Conservation (phyloP, 2,888 invertebrate genomes). For the Panorpa germanica region DNA sequence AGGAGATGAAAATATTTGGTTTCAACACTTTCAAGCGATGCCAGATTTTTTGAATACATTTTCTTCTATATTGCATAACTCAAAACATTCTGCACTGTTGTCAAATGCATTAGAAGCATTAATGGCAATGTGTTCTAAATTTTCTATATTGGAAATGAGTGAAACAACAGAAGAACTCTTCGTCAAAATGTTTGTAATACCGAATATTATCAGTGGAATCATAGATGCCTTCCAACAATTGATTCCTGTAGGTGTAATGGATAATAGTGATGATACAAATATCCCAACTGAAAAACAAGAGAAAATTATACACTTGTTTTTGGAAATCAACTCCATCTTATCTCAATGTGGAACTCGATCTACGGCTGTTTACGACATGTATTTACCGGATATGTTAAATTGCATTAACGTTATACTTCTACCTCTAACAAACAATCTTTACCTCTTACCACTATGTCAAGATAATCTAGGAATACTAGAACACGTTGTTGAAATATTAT, state of each 20-base stretch:
- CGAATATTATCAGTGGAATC: slow-evolving; percentile 19
- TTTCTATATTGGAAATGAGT: slow-evolving; percentile 19
- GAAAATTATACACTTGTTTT: slow-evolving; percentile 22
- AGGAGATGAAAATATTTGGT: slow-evolving; percentile 26
- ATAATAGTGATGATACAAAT: slow-evolving; percentile 12
- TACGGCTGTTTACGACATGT: slow-evolving; percentile 16
- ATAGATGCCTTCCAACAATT: slow-evolving; percentile 21
- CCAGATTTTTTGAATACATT: slow-evolving; percentile 34
- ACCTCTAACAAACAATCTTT: slow-evolving; percentile 18
- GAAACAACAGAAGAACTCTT: too few relatives aligned
- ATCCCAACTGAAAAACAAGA: slow-evolving; percentile 17
- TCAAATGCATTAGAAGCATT: slow-evolving; percentile 36
- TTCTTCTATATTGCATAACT: slow-evolving; percentile 54
- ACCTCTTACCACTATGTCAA: slow-evolving; percentile 19
- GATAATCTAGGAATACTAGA: slow-evolving; percentile 21
- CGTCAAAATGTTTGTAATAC: slow-evolving; percentile 20
- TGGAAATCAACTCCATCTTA: slow-evolving; percentile 23
- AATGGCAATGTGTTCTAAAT: slow-evolving; percentile 31
- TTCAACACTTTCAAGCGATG: slow-evolving; percentile 26
- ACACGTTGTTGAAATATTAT: slow-evolving; percentile 17
- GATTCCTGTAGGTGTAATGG: slow-evolving; percentile 12
- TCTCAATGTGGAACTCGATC: slow-evolving; percentile 20
- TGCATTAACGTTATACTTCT: slow-evolving; percentile 20
- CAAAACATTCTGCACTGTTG: slow-evolving; percentile 41
- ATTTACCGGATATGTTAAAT: slow-evolving; percentile 16